These are phyloP conservation scores for Tryphoninae sp. DNA, from an alignment of 2,888 invertebrate genomes.

Conservation along the genomic window DNA sequence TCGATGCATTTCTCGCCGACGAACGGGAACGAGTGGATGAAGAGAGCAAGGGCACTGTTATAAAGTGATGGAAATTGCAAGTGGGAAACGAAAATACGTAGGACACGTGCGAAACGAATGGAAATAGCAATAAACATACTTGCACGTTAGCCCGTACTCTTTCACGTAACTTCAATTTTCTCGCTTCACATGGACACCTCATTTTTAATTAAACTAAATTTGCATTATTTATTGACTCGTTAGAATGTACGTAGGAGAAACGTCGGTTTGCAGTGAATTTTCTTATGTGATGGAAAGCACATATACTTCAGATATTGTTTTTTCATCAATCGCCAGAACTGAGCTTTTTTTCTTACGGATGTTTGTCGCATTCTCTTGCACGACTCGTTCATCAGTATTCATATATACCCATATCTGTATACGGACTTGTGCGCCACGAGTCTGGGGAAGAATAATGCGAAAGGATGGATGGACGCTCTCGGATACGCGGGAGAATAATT, in stretches of 20 bases:
- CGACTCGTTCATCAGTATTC: constrained; percentile 23
- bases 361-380: constrained; percentile 28
- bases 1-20: neutral
- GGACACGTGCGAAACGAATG: constrained; percentile 22
- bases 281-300: constrained; percentile 12
- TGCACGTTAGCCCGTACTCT: neutral
- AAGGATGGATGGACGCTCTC: constrained; percentile 59
- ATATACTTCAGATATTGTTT: constrained; percentile 36
- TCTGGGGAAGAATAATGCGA: constrained; percentile 56
- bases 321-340: constrained; percentile 14
- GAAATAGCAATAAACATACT: constrained; percentile 35
- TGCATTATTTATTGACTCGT: neutral
- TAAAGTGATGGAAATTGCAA: constrained; percentile 15
- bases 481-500: constrained; percentile 60
- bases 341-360: constrained; percentile 4
- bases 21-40: constrained; percentile 16
- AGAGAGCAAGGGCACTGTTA: constrained; percentile 11
- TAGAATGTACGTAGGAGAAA: neutral
- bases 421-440: constrained; percentile 13
- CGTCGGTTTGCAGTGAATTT: neutral
- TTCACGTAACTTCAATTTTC: constrained; percentile 31
- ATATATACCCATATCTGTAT: constrained; percentile 13
- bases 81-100: constrained; percentile 56
- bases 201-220: constrained; percentile 35
- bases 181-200: neutral